phyloP scores from a whole-genome alignment of 1,140 invertebrate species.

The Zaprionus tsacasi region DNA sequence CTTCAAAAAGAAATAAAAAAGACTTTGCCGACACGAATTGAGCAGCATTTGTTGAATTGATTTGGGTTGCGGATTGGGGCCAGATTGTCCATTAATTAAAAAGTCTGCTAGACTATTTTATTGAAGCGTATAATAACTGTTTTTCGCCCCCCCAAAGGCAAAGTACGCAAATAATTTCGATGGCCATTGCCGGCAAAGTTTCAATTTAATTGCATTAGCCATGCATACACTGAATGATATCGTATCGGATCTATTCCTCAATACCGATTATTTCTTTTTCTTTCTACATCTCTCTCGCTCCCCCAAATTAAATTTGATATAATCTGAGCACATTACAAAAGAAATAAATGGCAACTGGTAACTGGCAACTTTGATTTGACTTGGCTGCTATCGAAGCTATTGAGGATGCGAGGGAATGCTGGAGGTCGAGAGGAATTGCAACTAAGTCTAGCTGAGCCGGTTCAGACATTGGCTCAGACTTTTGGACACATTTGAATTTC shows the following conservation, averaged over 20 bases:
- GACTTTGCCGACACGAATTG: neutral
- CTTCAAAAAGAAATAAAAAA: no score
- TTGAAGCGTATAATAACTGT: slow-evolving; percentile 33
- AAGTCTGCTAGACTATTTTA: slow-evolving; percentile 23
- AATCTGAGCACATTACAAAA: slow-evolving; percentile 38
- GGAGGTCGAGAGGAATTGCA: slow-evolving; percentile 34
- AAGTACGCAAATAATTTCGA: slow-evolving; percentile 5
- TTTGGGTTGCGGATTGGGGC: neutral
- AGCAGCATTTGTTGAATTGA: neutral
- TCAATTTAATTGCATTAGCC: slow-evolving; percentile 75
- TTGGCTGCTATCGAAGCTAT: neutral
- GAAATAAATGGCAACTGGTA: slow-evolving; percentile 27
- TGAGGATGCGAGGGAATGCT: neutral
- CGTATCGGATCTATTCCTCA: neutral
- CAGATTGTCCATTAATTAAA: slow-evolving; percentile 31
- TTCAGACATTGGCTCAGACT: slow-evolving; percentile 27
- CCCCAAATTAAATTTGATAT: slow-evolving; percentile 58
- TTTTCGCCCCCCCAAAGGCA: slow-evolving; percentile 11
- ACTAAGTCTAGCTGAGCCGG: slow-evolving; percentile 54
- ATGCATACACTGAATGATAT: slow-evolving; percentile 45
- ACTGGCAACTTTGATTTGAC: slow-evolving; percentile 38
- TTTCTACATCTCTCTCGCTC: neutral
- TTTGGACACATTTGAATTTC: slow-evolving; percentile 52
- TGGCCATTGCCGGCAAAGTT: slow-evolving; percentile 37
- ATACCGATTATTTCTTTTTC: slow-evolving; percentile 1